A percentile compares a stretch with the other conserved stretches of the same genome.
Conservation (phyloP, 1,140 invertebrate genomes). For the Zaprionus camerounensis region DNA sequence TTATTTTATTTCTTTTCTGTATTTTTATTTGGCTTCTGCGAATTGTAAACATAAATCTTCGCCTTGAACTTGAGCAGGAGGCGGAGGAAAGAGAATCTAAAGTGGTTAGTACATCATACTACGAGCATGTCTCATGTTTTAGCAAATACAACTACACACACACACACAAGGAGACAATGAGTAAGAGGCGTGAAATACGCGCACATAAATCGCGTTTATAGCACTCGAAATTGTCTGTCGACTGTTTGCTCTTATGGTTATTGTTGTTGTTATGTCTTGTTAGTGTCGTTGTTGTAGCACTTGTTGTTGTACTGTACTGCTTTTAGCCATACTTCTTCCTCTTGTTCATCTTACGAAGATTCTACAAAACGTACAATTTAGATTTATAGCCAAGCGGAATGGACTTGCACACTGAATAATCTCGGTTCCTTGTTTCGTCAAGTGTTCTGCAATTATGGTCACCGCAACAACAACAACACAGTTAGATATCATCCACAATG, state of each 20-base stretch:
- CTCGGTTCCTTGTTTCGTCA: conserved; percentile 39
- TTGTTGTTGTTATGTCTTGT: conserved; percentile 23
- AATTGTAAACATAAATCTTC: conserved; percentile 46
- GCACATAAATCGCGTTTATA: conserved; percentile 69
- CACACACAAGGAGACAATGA: conserved; percentile 20
- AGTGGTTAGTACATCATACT: conserved; percentile 27
- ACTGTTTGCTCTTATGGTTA: conserved; percentile 38
- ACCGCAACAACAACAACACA: conserved; percentile 1
- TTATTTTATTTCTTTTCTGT: conserved; percentile 8
- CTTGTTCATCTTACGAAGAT: conserved; percentile 33
- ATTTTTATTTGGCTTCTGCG: conserved; percentile 29
- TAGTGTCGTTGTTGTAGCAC: conserved; percentile 20
- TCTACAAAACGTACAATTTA: conserved; percentile 32
- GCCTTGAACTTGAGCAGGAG: conserved; percentile 43
- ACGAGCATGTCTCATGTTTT: conserved; percentile 11
- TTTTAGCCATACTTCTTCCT: neutral
- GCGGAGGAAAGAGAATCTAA: conserved; percentile 9
- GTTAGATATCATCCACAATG: neutral
- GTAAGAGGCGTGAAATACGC: conserved; percentile 61
- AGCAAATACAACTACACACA: conserved; percentile 14
- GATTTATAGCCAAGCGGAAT: conserved; percentile 25
- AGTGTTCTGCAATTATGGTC: conserved; percentile 30
- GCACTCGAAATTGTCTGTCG: conserved; percentile 59
- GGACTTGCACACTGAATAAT: neutral
- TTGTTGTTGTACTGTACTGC: conserved; percentile 23